Evolutionary conservation across 2,113 vertebrate genomes (phyloP), one percentile per base, ranked within the genome.

Genomic region (Baryphthengus martii): DNA sequence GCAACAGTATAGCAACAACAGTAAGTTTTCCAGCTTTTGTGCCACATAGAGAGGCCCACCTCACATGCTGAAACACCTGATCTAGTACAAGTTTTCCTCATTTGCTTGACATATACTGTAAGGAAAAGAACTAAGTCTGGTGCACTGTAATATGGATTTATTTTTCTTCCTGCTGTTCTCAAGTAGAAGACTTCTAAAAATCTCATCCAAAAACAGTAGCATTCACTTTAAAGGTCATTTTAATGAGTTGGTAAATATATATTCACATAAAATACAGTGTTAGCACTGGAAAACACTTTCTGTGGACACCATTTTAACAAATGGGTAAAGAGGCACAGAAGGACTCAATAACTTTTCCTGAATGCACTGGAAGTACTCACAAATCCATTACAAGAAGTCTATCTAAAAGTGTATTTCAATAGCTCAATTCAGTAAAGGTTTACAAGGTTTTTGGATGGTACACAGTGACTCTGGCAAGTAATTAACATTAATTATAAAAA

Each of bases 401-500:
- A 11, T 53, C 45, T 87, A 7, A 80, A 65, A 91, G 35, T 4
- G 3, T 37, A 79, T 85, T 85, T 85, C 82, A 65, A 70, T 76
- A 89, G 75, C n/a, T 88, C 71, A 35, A 25, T 88, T 88, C 71
- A 90, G 35, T 31, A 78, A 67, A 89, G 55, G 72, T 84, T 96
- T 92, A 84, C 37, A 85, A 88, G 76, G 76, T 63, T 80, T 92
- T 75, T 50, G n/a, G 45, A 61, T 62, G 24, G 58, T 37, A 68
- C 53, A 71, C 74, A 94, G n/a, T 52, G 58, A 93, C 66, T 89
- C 49, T 49, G 31, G 61, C 35, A 91, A 89, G 73, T 49, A 84
- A 55, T 81, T 94, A 86, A 88, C 66, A 52, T 80, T 91, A 87
- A 87, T 88, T 90, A 70, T 53, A 84, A 75, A 62, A 86, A 67